phyloP scores from a whole-genome alignment of 2,113 vertebrate species.

The Megaceryle maxima region DNA sequence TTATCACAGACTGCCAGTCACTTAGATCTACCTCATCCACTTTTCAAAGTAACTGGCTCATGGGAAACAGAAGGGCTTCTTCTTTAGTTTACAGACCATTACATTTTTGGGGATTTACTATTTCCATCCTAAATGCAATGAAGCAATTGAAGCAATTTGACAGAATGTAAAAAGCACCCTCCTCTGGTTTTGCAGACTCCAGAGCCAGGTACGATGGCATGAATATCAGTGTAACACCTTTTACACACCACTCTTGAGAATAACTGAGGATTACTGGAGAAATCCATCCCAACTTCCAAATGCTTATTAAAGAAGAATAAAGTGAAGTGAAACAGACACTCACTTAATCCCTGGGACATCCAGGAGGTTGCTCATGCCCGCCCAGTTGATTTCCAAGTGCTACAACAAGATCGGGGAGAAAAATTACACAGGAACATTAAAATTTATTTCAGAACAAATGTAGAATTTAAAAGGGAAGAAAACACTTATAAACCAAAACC shows the following conservation, averaged over 20 bases:
- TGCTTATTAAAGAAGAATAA: background rate
- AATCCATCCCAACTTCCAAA: background rate
- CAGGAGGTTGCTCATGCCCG: slow-evolving; percentile 91
- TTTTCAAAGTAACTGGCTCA: background rate
- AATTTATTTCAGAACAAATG: background rate
- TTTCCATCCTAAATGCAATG: background rate
- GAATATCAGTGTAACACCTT: background rate
- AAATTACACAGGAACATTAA: background rate
- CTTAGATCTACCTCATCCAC: background rate
- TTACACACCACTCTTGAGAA: background rate
- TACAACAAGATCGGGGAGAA: slow-evolving; percentile 10
- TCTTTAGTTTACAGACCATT: background rate
- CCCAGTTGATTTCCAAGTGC: slow-evolving; percentile 92
- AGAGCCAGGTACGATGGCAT: background rate
- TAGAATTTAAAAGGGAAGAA: background rate
- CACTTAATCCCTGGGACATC: slow-evolving; percentile 91
- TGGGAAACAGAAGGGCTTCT: background rate
- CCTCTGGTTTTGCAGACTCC: background rate
- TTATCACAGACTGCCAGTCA: background rate
- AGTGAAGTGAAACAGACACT: background rate
- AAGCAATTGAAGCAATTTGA: background rate
- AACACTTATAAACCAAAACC: background rate
- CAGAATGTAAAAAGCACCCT: background rate
- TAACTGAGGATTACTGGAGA: background rate
- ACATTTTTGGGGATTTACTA: background rate